phyloP scores from a whole-genome alignment of 2,113 vertebrate species.

The Platysternon megacephalum region DNA sequence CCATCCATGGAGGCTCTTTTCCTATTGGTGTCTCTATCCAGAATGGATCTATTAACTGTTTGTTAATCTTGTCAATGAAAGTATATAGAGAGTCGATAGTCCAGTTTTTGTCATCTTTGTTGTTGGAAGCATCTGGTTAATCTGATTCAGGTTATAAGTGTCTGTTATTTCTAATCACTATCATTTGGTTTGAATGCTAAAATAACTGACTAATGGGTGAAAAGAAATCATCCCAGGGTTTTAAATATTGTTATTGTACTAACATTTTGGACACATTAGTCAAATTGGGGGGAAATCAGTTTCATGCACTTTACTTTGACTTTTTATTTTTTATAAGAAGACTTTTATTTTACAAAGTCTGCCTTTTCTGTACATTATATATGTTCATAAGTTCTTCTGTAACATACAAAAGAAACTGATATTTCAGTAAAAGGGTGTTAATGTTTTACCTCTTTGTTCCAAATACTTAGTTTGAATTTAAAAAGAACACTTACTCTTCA shows the following conservation, averaged over 20 bases:
- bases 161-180: slow-evolving; percentile 31
- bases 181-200: not conserved
- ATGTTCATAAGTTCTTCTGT: slow-evolving; percentile 79
- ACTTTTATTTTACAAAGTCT: slow-evolving; percentile 79
- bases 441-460: slow-evolving; percentile 65
- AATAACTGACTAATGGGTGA: slow-evolving; percentile 44
- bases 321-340: slow-evolving; percentile 78
- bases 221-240: slow-evolving; percentile 34
- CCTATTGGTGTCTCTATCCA: not conserved
- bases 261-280: slow-evolving; percentile 56
- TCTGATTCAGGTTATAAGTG: not conserved
- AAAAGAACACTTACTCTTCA: rapidly evolving
- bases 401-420: slow-evolving; percentile 83
- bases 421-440: slow-evolving; percentile 83
- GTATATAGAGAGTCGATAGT: not conserved
- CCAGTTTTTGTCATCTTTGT: slow-evolving; percentile 8
- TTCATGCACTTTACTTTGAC: slow-evolving; percentile 85
- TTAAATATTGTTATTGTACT: not conserved
- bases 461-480: slow-evolving; percentile 34
- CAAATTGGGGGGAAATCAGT: slow-evolving; percentile 61
- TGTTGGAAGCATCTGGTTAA: slow-evolving; percentile 16
- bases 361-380: slow-evolving; percentile 76
- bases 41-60: not conserved
- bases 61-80: not conserved
- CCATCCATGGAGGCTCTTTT: slow-evolving; percentile 41